Base-by-base conservation (phyloP, 2,113 vertebrate species). In the Procavia capensis region DNA sequence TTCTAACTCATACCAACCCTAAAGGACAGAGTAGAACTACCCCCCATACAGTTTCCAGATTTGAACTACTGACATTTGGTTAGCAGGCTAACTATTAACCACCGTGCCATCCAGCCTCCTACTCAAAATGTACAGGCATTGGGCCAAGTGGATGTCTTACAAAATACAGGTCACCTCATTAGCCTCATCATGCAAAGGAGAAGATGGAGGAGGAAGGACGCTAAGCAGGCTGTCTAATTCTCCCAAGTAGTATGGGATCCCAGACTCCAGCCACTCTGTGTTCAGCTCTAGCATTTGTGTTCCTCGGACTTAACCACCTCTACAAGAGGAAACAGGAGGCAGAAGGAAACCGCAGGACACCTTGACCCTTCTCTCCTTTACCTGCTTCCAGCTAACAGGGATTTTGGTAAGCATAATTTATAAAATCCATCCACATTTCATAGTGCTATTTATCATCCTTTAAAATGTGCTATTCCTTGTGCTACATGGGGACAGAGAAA, bases 381-480 rank as follows among this genome's bases (percentile, higher is more conserved):
- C 57, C 68, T 83, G 43, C 39, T 41, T 93, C 64, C 64, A 86
- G 91, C 79, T 83, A 39, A 39, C 7, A 75, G 80, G 54, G 86
- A 50, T 81, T 93, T 91, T 0, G 36, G 50, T 29, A 83, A n/a
- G 75, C 94, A 94, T n/a, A n/a, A n/a, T 94, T 96, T 95, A 96
- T 84, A 96, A 94, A 95, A 61, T 6, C 43, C 36, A 87, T 95
- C 91, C 94, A 75, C 83, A 79, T 84, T 91, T 91, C 82, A 59
- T 47, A 88, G 85, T 29, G 83, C 63, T 96, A 94, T 90, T 94
- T 89, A 91, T 93, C 95, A 97, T 93, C 63, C 79, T 96, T 94
- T 93, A 96, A 86, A 96, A 97, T 91, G 94, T 95, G 91, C 91
- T 93, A 94, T 89, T 95, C 86, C 94, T 96, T 95, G 63, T 66